Percentiles rank a stretch among this genome's conserved stretches.
Conservation (phyloP, 30 jellyfish, hydroid and myxozoan species). For the Haliclystus octoradiatus region DNA sequence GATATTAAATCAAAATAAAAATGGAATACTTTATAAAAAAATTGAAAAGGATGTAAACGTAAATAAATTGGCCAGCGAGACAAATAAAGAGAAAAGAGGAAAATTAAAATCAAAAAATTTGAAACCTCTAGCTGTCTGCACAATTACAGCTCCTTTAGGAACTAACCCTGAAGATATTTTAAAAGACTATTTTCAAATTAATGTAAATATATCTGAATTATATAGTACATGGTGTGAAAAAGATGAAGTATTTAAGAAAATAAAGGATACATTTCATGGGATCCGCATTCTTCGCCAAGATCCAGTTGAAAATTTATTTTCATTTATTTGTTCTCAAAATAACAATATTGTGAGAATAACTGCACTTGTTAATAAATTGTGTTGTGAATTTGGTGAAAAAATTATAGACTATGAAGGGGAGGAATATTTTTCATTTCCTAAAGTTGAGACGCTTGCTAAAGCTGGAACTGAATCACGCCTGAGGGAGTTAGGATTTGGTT, state of each 20-base stretch:
- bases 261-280: constrained; percentile 50
- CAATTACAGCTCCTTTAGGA: too few relatives aligned
- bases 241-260: constrained; percentile 26
- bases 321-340: constrained; percentile 86
- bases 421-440: constrained; percentile 49
- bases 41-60: not conserved
- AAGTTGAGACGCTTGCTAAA: constrained; percentile 34
- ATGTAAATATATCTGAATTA: constrained; percentile 32
- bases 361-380: constrained; percentile 63
- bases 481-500: constrained; percentile 85
- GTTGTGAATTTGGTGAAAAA: constrained; percentile 34
- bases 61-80: not conserved
- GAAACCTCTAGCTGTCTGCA: constrained; percentile 60
- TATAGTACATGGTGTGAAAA: constrained; percentile 52
- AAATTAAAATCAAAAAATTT: constrained; percentile 67
- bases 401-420: constrained; percentile 23
- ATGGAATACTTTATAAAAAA: constrained; percentile 27
- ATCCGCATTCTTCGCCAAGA: constrained; percentile 74
- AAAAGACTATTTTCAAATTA: constrained; percentile 57
- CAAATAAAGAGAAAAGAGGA: not conserved
- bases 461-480: constrained; percentile 47
- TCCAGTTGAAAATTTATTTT: constrained; percentile 82
- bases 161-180: too few relatives aligned
- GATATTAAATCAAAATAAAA: constrained; percentile 49
- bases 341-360: constrained; percentile 67